Evolutionary conservation across 2,113 vertebrate genomes (phyloP).

Genomic region (Cynocephalus volans): DNA sequence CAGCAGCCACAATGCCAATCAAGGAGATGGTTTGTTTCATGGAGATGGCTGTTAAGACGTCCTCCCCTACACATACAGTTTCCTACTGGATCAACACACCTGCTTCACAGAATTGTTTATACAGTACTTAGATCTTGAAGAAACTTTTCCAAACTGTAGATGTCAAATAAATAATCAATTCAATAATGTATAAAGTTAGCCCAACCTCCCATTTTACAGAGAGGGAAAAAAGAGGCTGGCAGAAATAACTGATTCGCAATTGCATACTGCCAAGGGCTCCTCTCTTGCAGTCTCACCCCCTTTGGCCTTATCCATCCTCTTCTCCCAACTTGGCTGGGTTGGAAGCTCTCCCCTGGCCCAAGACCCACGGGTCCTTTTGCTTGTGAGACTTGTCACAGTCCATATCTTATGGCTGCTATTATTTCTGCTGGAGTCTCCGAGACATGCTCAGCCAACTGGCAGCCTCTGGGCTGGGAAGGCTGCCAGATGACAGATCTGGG

Average conservation of each 20-base stretch:
- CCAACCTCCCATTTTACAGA: not conserved
- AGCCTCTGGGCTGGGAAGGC: conserved; percentile 60
- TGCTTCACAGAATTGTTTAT: not conserved
- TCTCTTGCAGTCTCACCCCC: not conserved
- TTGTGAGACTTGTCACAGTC: conserved; percentile 45
- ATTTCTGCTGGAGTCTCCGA: conserved; percentile 36
- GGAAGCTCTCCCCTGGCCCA: conserved; percentile 47
- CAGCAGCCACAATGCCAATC: not conserved
- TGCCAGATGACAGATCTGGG: conserved; percentile 64
- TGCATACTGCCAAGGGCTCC: not conserved
- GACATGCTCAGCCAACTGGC: conserved; percentile 62
- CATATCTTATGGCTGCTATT: conserved; percentile 58
- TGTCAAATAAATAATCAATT: not conserved
- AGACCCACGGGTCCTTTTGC: not conserved
- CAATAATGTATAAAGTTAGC: not conserved
- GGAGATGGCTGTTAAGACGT: not conserved
- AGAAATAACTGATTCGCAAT: not conserved
- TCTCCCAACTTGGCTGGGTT: not conserved
- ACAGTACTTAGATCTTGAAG: not conserved
- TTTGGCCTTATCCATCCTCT: not conserved
- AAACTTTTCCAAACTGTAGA: not conserved
- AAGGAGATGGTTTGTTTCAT: not conserved
- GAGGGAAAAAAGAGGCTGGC: not conserved
- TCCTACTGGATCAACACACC: not conserved
- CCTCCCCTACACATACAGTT: not conserved